Evolutionary conservation across 2,113 vertebrate species (phyloP).

Genomic region (Cervus canadensis): DNA sequence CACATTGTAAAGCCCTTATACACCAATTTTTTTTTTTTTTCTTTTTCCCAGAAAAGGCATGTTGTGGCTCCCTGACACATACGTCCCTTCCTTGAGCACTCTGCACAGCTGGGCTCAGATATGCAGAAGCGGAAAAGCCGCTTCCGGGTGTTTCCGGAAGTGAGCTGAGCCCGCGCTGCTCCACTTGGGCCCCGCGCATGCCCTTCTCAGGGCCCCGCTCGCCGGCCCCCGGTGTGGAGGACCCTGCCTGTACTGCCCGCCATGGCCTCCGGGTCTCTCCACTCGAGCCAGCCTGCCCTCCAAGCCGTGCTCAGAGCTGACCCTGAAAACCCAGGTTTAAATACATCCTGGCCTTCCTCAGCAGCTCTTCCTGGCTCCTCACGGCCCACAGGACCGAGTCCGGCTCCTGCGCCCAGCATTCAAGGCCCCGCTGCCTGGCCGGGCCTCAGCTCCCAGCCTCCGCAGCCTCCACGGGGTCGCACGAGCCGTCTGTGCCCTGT

Average conservation of each 20-base stretch:
- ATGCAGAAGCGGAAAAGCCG: neutral
- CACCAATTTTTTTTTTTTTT: neutral
- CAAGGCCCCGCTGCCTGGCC: neutral
- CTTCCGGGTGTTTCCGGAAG: neutral
- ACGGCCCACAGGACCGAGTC: neutral
- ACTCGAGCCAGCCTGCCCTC: neutral
- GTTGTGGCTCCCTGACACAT: neutral
- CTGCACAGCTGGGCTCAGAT: neutral
- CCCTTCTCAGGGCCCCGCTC: neutral
- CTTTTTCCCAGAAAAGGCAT: neutral
- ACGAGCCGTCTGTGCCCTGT: constrained; percentile 15
- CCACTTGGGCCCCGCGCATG: too few species aligned
- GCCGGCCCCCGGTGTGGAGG: neutral
- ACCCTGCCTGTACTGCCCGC: neutral
- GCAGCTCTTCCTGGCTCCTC: neutral
- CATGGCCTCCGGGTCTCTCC: neutral
- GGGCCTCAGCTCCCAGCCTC: neutral
- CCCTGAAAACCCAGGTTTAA: neutral
- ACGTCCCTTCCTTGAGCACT: neutral
- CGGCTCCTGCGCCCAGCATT: neutral
- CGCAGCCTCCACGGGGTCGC: neutral
- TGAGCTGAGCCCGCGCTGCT: neutral
- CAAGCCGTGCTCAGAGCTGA: neutral
- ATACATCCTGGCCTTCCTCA: neutral
- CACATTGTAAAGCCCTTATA: neutral